Conservation (phyloP, 2,113 vertebrate species). For the Chaetura pelagica region DNA sequence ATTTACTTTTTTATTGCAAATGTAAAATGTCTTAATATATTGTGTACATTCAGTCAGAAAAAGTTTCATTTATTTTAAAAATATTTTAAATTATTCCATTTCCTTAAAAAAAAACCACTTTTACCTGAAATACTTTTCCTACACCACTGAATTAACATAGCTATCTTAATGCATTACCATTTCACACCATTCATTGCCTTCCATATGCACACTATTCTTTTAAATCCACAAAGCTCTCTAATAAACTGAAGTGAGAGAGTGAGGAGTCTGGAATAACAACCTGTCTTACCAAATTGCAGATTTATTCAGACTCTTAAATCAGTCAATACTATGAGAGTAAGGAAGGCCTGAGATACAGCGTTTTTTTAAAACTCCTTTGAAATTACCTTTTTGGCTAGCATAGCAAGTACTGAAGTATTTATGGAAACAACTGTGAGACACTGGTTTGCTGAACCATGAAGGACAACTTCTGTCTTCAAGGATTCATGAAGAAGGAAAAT, state of each 20-base stretch:
- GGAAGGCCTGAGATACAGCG: not conserved
- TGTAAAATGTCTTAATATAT: not conserved
- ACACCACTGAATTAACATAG: not conserved
- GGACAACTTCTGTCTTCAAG: not conserved
- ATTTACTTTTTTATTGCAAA: not conserved
- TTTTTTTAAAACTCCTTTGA: not conserved
- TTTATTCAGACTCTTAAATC: not conserved
- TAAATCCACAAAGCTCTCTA: not conserved
- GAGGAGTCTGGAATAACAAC: not conserved
- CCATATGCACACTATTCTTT: not conserved
- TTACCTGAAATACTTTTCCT: not conserved
- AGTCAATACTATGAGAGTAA: not conserved
- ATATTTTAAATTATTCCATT: not conserved
- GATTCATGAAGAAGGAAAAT: not conserved
- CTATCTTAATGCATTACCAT: accelerated
- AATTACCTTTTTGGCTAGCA: not conserved
- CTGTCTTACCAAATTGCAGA: not conserved
- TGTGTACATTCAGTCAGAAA: not conserved
- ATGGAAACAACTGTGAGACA: not conserved
- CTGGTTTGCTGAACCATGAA: not conserved
- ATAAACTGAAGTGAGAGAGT: not conserved
- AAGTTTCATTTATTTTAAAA: not conserved
- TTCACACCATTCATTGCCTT: not conserved
- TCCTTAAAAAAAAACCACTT: not conserved
- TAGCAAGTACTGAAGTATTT: not conserved